These are phyloP conservation scores for Plebejus anna DNA, from an alignment of 2,888 invertebrate genomes.

Conservation along the genomic window DNA sequence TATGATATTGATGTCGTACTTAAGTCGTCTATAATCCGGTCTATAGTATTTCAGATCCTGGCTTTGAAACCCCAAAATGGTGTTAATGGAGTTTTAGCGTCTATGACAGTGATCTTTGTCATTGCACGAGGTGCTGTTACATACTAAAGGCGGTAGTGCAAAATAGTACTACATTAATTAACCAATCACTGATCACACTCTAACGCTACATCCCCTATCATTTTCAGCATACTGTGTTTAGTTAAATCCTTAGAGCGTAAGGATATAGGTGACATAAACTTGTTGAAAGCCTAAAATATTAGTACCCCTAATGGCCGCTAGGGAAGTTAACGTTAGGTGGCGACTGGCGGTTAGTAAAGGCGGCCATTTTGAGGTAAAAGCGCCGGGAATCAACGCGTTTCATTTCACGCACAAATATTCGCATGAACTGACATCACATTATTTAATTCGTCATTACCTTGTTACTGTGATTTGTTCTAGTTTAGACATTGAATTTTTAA, in stretches of 20 bases:
- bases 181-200: not conserved
- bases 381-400: constrained; percentile 29
- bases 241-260: not conserved
- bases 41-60: constrained; percentile 17
- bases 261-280: not conserved
- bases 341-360: not conserved
- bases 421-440: constrained; percentile 56
- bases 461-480: constrained; percentile 75
- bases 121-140: constrained; percentile 19
- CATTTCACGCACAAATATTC: constrained; percentile 44
- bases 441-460: constrained; percentile 59
- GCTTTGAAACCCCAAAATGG: constrained; percentile 8
- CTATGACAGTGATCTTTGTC: not conserved
- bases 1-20: constrained; percentile 27
- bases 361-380: constrained; percentile 15
- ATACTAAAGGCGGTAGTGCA: not conserved
- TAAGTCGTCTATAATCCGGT: constrained; percentile 24
- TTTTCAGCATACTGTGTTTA: not conserved
- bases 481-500: constrained; percentile 53
- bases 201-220: not conserved
- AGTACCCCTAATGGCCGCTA: not conserved
- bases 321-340: not conserved
- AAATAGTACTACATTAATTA: no score
- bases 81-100: not conserved
- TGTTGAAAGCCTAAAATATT: not conserved